Evolutionary conservation across 2,113 vertebrate genomes (phyloP).

Genomic region (Entelurus aequoreus): DNA sequence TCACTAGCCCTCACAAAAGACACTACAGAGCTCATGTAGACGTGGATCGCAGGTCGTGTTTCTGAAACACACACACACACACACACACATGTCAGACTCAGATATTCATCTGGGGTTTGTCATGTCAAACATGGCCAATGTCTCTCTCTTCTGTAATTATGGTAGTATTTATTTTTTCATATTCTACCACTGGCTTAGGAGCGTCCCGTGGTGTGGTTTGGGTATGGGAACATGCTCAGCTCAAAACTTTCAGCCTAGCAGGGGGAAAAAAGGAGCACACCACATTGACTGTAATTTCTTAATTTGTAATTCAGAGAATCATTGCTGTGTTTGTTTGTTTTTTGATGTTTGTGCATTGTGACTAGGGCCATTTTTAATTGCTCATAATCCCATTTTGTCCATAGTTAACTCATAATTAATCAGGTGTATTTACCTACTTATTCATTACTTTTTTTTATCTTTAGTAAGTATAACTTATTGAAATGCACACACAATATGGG

Average conservation of each 20-base stretch:
- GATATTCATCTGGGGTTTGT: conserved; percentile 78
- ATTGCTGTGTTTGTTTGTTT: conserved; percentile 42
- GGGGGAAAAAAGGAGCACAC: conserved; percentile 34
- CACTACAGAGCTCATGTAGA: conserved; percentile 17
- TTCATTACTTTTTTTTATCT: too few relatives aligned
- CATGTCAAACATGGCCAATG: conserved; percentile 76
- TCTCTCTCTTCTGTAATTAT: conserved; percentile 78
- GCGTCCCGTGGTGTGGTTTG: conserved; percentile 68
- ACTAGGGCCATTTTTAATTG: too few relatives aligned
- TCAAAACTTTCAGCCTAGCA: conserved; percentile 61
- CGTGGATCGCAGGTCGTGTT: conserved; percentile 44
- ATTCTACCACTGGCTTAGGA: conserved; percentile 66
- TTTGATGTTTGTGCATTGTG: conserved; percentile 1
- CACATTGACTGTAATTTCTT: conserved; percentile 51
- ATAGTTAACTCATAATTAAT: too few relatives aligned
- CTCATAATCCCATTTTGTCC: too few relatives aligned
- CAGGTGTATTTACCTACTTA: too few relatives aligned
- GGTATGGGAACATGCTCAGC: conserved; percentile 59
- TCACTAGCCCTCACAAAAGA: conserved; percentile 17
- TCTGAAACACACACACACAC: conserved; percentile 35
- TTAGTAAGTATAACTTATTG: too few relatives aligned
- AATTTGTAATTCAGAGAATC: conserved; percentile 67
- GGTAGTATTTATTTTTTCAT: conserved; percentile 77
- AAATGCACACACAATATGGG: too few relatives aligned
- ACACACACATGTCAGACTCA: conserved; percentile 41